phyloP scores from a whole-genome alignment of 2,888 invertebrate genomes.

The Noctua janthina region DNA sequence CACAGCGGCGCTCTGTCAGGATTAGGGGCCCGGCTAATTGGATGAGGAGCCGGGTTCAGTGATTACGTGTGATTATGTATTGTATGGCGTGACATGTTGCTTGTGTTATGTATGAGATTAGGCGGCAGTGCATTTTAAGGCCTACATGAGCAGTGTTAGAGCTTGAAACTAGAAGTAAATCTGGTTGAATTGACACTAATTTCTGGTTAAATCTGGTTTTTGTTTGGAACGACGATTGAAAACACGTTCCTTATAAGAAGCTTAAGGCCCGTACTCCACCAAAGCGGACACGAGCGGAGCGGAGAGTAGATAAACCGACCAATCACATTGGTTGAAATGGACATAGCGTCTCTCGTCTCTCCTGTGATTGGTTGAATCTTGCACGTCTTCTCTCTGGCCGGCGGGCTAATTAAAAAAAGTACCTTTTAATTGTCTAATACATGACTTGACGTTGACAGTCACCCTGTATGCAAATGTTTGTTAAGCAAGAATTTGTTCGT shows the following conservation, averaged over 20 bases:
- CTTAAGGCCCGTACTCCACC: too few relatives aligned
- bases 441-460: background rate
- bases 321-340: too few relatives aligned
- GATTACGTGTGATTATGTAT: constrained; percentile 58
- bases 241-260: too few relatives aligned
- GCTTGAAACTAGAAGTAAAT: constrained; percentile 13
- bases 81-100: constrained; percentile 34
- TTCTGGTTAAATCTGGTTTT: background rate
- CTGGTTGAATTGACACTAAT: background rate
- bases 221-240: background rate
- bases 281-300: too few relatives aligned
- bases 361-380: too few relatives aligned
- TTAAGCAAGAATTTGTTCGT: background rate
- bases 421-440: background rate
- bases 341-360: too few relatives aligned
- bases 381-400: too few relatives aligned
- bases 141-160: background rate
- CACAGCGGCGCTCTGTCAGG: constrained; percentile 61
- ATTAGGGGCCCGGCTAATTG: constrained; percentile 63
- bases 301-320: too few relatives aligned
- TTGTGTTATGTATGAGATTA: constrained; percentile 34
- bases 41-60: constrained; percentile 55
- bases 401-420: background rate
- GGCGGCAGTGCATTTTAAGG: constrained; percentile 28
- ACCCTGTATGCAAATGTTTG: background rate